Conservation (phyloP, 2,113 vertebrate genomes). For the Cepphus grylle region DNA sequence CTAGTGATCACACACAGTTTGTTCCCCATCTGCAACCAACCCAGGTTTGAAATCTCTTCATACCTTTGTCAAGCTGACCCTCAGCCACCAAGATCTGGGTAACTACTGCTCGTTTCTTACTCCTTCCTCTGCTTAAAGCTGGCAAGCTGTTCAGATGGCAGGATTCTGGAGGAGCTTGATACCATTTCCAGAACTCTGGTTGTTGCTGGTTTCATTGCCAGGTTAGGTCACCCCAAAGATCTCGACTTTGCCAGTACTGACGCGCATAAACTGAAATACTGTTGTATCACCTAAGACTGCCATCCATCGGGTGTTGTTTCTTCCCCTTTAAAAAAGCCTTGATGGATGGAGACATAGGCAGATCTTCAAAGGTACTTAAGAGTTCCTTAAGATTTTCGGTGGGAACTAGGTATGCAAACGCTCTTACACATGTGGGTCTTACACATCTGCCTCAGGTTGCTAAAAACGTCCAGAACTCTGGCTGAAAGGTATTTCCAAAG, state of each 20-base stretch:
- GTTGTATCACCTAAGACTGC: neutral
- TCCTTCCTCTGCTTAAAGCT: neutral
- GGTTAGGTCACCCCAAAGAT: neutral
- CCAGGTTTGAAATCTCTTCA: neutral
- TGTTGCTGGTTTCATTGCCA: neutral
- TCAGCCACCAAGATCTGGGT: neutral
- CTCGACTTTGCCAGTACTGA: neutral
- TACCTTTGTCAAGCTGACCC: neutral
- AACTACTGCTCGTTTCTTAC: neutral
- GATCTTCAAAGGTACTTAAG: neutral
- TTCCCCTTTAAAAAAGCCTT: neutral
- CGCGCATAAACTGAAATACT: neutral
- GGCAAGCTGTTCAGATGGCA: neutral
- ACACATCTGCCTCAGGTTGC: neutral
- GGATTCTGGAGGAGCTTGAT: neutral
- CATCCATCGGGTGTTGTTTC: neutral
- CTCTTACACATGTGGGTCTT: neutral
- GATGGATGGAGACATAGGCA: neutral
- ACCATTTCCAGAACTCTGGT: neutral
- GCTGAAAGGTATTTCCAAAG: neutral
- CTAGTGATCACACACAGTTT: neutral
- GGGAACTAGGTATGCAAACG: neutral
- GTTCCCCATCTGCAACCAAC: neutral
- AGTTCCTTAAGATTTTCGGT: neutral
- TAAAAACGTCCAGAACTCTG: neutral